Percentiles rank a stretch among this genome's conserved stretches.
These are phyloP conservation scores for Actinernus sp. DNA, from an alignment of 92 coral and sea anemone genomes.

Conservation along the genomic window DNA sequence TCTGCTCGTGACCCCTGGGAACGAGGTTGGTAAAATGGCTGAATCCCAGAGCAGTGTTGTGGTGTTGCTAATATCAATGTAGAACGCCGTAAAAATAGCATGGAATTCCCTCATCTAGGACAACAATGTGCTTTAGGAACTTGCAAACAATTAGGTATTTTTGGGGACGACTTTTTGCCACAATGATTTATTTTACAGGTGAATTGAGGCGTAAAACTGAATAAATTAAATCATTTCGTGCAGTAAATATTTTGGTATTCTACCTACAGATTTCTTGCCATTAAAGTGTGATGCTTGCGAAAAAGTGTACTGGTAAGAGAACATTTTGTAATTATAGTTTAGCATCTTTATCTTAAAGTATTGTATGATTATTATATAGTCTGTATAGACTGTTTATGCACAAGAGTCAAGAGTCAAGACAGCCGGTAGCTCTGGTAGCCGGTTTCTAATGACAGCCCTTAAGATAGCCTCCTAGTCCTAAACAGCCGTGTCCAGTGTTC, in stretches of 20 bases:
- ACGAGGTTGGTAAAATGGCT: no score
- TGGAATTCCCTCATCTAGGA: conserved; percentile 97
- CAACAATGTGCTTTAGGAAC: conserved; percentile 83
- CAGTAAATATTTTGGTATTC: neutral
- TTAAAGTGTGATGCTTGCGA: conserved; percentile 94
- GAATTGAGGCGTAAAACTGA: neutral
- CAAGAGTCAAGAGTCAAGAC: neutral
- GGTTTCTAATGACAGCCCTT: neutral
- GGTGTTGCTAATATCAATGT: neutral
- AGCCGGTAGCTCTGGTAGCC: neutral
- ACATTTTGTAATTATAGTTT: neutral
- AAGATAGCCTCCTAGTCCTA: neutral
- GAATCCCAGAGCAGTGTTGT: no score
- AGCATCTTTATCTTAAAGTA: no score
- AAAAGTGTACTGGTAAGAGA: conserved; percentile 80
- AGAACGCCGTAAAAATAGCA: conserved; percentile 16
- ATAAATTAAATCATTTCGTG: neutral
- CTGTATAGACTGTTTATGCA: neutral
- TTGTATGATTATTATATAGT: no score
- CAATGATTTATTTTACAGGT: neutral
- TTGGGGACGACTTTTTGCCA: neutral
- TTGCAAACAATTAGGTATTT: conserved; percentile 93
- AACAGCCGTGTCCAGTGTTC: no score
- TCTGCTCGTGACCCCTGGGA: no score
- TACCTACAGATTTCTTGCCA: conserved; percentile 86